Percentiles rank a stretch among this genome's conserved stretches.
These are phyloP conservation scores for Monodelphis domestica DNA, from an alignment of 2,797 vertebrate genomes.

Conservation along the genomic window DNA sequence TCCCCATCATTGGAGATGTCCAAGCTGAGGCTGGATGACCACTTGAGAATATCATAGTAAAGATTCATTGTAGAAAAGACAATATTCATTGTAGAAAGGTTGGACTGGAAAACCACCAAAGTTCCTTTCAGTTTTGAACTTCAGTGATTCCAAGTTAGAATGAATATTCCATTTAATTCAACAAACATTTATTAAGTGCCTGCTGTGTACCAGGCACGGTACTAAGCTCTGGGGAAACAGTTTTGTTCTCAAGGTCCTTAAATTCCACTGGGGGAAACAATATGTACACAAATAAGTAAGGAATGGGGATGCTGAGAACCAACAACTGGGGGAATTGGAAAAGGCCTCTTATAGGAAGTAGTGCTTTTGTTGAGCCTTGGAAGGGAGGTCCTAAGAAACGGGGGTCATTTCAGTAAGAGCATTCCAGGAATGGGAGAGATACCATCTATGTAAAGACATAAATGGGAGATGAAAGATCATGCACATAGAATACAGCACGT, in stretches of 20 bases:
- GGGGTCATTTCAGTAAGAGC: not conserved
- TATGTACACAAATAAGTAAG: not conserved
- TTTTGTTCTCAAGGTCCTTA: not conserved
- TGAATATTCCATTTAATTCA: not conserved
- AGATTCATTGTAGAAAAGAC: not conserved
- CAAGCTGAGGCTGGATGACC: not conserved
- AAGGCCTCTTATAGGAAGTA: not conserved
- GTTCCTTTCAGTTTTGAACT: not conserved
- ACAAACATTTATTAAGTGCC: not conserved
- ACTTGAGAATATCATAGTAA: not conserved
- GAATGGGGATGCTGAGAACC: not conserved
- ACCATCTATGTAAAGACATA: not conserved
- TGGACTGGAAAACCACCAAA: not conserved
- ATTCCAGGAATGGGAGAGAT: not conserved
- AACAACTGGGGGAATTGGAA: not conserved
- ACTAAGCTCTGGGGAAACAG: not conserved
- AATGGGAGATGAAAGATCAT: not conserved
- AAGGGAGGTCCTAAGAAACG: not conserved
- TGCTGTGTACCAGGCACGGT: not conserved
- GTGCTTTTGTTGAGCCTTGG: not conserved
- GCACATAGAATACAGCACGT: not conserved
- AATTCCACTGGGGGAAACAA: not conserved
- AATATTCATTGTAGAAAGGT: not conserved
- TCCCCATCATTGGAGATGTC: not conserved
- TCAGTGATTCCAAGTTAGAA: not conserved